phyloP scores from a whole-genome alignment of 2,888 invertebrate species.

The Incurvaria masculella region DNA sequence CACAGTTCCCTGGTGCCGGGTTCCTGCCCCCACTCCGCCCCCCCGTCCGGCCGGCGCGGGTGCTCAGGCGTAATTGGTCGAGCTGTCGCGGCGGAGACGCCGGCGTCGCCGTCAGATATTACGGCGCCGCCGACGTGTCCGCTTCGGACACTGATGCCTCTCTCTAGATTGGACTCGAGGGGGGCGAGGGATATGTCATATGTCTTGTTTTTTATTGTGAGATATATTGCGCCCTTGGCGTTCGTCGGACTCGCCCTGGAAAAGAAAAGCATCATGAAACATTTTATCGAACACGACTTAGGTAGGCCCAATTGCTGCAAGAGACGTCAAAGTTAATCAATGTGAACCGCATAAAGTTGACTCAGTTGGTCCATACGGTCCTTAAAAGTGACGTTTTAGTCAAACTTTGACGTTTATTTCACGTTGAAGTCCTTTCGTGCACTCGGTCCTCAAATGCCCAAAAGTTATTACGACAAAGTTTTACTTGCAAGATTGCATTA shows the following conservation, averaged over 20 bases:
- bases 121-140: not conserved
- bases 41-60: too few species aligned
- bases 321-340: too few species aligned
- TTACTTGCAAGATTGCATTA: too few species aligned
- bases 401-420: too few species aligned
- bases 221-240: conserved; percentile 49
- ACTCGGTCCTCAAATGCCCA: too few species aligned
- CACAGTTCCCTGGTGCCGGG: conserved; percentile 23
- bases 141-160: not conserved
- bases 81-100: not conserved
- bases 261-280: conserved; percentile 21
- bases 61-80: too few species aligned
- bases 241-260: conserved; percentile 30
- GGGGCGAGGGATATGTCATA: conserved; percentile 50
- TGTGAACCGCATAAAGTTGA: too few species aligned
- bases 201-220: conserved; percentile 52
- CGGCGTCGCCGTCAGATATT: not conserved
- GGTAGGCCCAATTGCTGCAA: too few species aligned
- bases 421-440: too few species aligned
- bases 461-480: too few species aligned
- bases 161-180: conserved; percentile 24
- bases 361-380: too few species aligned
- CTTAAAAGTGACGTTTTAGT: too few species aligned
- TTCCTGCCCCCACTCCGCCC: conserved; percentile 18
- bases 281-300: conserved; percentile 12